Evolutionary conservation across 2,888 invertebrate species (phyloP).

Genomic region (Dendrolimus houi): DNA sequence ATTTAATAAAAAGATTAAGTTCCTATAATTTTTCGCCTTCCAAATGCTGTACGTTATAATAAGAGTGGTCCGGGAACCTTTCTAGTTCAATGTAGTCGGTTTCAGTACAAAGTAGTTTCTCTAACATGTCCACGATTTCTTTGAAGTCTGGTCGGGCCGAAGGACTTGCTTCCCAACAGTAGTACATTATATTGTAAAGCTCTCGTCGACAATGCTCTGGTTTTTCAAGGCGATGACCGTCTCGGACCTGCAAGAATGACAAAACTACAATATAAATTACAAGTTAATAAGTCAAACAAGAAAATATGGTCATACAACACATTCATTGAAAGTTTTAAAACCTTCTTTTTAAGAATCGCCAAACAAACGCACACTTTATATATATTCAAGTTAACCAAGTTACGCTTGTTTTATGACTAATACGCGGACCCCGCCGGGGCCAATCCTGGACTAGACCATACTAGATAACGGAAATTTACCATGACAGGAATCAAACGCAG

Average conservation of each 20-base stretch:
- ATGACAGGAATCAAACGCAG: no score
- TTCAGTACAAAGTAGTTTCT: slow-evolving; percentile 90
- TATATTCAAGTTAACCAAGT: no score
- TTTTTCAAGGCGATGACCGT: slow-evolving; percentile 92
- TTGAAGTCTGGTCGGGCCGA: slow-evolving; percentile 89
- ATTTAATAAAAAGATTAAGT: not conserved
- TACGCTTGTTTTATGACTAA: no score
- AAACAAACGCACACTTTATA: no score
- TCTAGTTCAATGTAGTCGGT: slow-evolving; percentile 96
- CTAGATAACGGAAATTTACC: no score
- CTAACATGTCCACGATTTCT: slow-evolving; percentile 87
- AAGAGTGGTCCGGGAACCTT: slow-evolving; percentile 94
- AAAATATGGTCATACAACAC: no score
- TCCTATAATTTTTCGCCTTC: slow-evolving; percentile 84
- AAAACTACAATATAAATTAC: not conserved
- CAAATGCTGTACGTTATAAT: slow-evolving; percentile 89
- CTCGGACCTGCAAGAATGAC: slow-evolving; percentile 79
- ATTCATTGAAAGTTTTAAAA: no score
- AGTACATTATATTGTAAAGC: slow-evolving; percentile 95
- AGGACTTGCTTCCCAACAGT: slow-evolving; percentile 94
- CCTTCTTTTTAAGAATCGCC: no score
- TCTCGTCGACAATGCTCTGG: slow-evolving; percentile 96
- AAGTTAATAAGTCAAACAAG: no score
- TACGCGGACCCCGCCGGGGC: no score
- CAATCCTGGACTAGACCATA: no score